Evolutionary conservation across 1,140 invertebrate genomes (phyloP), one percentile per base, ranked within the genome.

Genomic region (Reticulitermes speratus): DNA sequence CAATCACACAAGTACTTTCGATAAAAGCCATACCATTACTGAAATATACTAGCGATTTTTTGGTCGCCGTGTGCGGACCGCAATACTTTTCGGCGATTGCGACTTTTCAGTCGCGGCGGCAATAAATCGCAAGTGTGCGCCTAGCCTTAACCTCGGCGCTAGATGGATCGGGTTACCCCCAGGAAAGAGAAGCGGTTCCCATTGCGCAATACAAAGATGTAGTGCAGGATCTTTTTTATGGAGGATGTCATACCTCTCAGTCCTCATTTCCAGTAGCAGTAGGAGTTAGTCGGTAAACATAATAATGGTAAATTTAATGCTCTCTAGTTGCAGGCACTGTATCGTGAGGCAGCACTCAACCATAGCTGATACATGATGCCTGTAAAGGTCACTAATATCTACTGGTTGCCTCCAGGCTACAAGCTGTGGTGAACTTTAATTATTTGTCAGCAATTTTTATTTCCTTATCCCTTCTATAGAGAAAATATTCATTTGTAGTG

Each of bases 241-340:
- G 0, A 25, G 84, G n/a, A 25, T 12, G 19, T 45, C 84, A 52
- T 59, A 55, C 48, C 48, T 84, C 48, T 55, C 44, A 38, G n/a
- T 65, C 65, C 85, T 86, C 85, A 86, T 86, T 81, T 82, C 85
- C 32, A 44, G 85, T 32, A 23, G 85, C 55, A 81, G 75, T 65
- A 82, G 85, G 55, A 86, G 85, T 69, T 65, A 81, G 85, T 86
- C 65, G 44, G 85, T 86, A 86, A 86, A 86, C 85, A 86, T 82
- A 86, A 86, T 86, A 86, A 86, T 86, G 85, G 85, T 81, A 81
- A 82, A 86, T 86, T 86, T 86, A 86, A 86, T 86, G 85, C 75
- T 44, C 48, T 75, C 59, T 65, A 81, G 84, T 38, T 85, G 48
- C 65, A 75, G 65, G n/a, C n/a, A 75, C 65, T 75, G n/a, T 75